Base-by-base conservation (phyloP, 1,140 invertebrate species). In the Saccostrea glomerata region DNA sequence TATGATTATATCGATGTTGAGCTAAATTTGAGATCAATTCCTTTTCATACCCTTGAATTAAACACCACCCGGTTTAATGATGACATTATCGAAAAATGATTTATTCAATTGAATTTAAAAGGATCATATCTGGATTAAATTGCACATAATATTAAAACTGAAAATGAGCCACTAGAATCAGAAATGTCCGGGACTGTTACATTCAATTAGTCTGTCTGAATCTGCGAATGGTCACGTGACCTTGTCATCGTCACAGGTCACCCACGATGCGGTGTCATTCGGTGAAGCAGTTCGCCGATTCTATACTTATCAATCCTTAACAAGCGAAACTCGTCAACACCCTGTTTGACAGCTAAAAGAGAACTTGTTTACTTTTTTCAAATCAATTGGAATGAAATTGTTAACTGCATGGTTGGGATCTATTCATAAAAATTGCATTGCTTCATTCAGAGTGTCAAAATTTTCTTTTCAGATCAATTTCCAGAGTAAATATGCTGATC, bases 311-410 rank as follows among this genome's bases (percentile, higher is more conserved):
- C 15, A 85, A 30, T 13, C n/a, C 36, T 85, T 56, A 85, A 36
- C 47, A 85, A 58, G 30, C 47, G 25, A 36, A 56, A 85, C 20
- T 56, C 55, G 84, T 85, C 56, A 60, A 58, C 30, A 60, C 47
- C 55, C 25, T 20, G 36, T 63, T 63, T 85, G 84, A 85, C 84
- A 85, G 58, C 84, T 85, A 40, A 85, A 85, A n/a, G 84, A 63
- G 55, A 85, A 85, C 54, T 85, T 85, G 84, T 85, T 85, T 85
- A 60, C 84, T 85, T 85, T 85, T 47, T 85, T 63, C 20, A 85
- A 85, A 85, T 85, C 84, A 85, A 85, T 85, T 85, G 70, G 70
- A 25, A 36, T 77, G 70, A 77, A 77, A 77, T 77, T 77, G 70
- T 77, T 77, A 77, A 77, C 70, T 36, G 25, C 25, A 36, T 77